Conservation (phyloP, 2,888 invertebrate species). For the Rapana venosa region DNA sequence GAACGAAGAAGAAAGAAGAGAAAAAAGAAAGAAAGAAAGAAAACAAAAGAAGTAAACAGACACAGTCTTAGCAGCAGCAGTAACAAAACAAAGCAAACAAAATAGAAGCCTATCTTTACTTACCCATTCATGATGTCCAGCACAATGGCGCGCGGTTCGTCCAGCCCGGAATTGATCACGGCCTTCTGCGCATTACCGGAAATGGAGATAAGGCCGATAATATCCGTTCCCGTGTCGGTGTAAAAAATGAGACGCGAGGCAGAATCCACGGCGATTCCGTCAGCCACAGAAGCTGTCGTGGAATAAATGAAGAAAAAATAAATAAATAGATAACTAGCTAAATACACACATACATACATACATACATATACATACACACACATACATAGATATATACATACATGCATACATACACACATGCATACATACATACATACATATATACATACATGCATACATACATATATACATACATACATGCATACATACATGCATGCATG, state of each 20-base stretch:
- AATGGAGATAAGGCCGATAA: slow-evolving; percentile 62
- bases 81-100: too few species aligned
- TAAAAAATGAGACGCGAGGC: slow-evolving; percentile 67
- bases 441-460: too few species aligned
- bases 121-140: slow-evolving; percentile 63
- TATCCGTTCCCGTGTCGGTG: slow-evolving; percentile 67
- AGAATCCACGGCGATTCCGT: slow-evolving; percentile 69
- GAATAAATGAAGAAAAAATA: neutral
- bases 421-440: neutral
- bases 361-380: neutral
- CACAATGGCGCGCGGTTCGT: slow-evolving; percentile 68
- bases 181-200: slow-evolving; percentile 60
- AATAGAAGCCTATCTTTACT: too few species aligned
- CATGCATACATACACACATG: neutral
- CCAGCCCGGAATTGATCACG: slow-evolving; percentile 58
- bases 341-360: neutral
- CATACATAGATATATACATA: neutral
- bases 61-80: too few species aligned
- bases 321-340: neutral
- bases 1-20: too few species aligned
- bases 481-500: neutral
- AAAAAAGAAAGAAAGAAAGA: too few species aligned
- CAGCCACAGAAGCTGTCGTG: slow-evolving; percentile 59
- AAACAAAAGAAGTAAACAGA: too few species aligned
- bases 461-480: too few species aligned